Evolutionary conservation across 2,113 vertebrate genomes (phyloP), one percentile per base, ranked within the genome.

Genomic region (Vicugna pacos): DNA sequence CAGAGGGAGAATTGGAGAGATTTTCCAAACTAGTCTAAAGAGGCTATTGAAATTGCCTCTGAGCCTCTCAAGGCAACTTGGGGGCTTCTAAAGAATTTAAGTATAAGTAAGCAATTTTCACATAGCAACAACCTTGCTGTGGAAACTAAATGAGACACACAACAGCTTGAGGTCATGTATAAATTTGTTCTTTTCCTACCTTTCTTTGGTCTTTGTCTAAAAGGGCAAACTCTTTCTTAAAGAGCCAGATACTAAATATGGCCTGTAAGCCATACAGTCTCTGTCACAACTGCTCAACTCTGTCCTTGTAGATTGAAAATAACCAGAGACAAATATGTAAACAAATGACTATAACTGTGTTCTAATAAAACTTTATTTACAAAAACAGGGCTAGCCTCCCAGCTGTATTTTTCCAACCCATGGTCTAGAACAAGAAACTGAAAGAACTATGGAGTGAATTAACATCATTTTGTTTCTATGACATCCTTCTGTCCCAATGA

Each of bases 51-150:
- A 93, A 93, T 97, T 58, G 77, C 85, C 90, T 95, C 9, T 92
- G 92, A 87, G 46, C n/a, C 82, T 89, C 58, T 91, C 79, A 73
- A 14, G 79, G 77, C 32, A 95, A 76, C 77, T 88, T 96, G 56
- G 12, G 14, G 30, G 38, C 62, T 97, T 97, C 85, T 98, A 80
- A 97, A 97, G 90, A 97, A 76, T 72, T 90, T 90, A 89, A 95
- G 64, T 94, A 96, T 91, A 97, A 97, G 97, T 97, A 96, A 97
- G 92, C 79, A 96, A 87, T 94, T 98, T 98, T 95, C 91, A 89
- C 96, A 97, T 95, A 93, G 97, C 95, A 97, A 94, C 70, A 98
- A 96, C 65, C 62, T 96, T 96, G 96, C 75, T 91, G 77, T 97
- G 88, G 91, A 76, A 87, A 69, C n/a, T 30, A 94, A 92, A 95